Base-by-base conservation (phyloP, 1,140 invertebrate species). In the Eupristina koningsbergeri region DNA sequence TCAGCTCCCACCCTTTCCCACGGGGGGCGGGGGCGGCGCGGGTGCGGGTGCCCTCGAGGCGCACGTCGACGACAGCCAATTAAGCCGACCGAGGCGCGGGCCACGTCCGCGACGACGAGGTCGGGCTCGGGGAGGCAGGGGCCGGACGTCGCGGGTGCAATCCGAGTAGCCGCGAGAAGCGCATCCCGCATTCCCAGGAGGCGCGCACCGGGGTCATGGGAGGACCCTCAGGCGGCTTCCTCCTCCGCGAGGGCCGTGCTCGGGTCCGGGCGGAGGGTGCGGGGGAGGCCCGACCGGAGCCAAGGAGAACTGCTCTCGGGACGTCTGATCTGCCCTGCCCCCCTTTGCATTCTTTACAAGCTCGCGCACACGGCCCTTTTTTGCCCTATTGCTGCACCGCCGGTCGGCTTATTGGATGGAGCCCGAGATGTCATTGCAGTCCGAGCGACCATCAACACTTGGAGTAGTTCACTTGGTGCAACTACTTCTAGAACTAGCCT, bases 161-260 rank as follows among this genome's bases (percentile, higher is more conserved):
- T 7, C 39, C 29, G 78, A 75, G 74, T 64, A 76, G 83, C 36
- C 47, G 53, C 45, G 17, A 63, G 53, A 76, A 83, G 67, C 26
- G 53, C 53, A 3, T 22, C 87, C 87, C 88, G 85, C 88, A 90
- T 92, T 91, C 89, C 89, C 89, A 90, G 89, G 89, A 89, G 89
- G 89, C 88, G 90, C 89, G 88, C 74, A 58, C 87, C 87, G 89
- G 90, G 92, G 92, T 93, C 91, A 91, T 92, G 92, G 91, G 91
- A 92, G 91, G 91, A 89, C 91, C 92, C 91, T 89, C 88, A 85
- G 91, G 92, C 91, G 89, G 90, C 89, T 87, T 89, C 90, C 87
- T 88, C 88, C 88, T 86, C 85, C 85, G 84, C 77, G 29, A 36
- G 74, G 29, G 75, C 41, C 64, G 19, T 11, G 36, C 63, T 17